A percentile compares a stretch with the other conserved stretches of the same genome.
phyloP scores from a whole-genome alignment of 2,797 vertebrate species.

The Pygocentrus nattereri region DNA sequence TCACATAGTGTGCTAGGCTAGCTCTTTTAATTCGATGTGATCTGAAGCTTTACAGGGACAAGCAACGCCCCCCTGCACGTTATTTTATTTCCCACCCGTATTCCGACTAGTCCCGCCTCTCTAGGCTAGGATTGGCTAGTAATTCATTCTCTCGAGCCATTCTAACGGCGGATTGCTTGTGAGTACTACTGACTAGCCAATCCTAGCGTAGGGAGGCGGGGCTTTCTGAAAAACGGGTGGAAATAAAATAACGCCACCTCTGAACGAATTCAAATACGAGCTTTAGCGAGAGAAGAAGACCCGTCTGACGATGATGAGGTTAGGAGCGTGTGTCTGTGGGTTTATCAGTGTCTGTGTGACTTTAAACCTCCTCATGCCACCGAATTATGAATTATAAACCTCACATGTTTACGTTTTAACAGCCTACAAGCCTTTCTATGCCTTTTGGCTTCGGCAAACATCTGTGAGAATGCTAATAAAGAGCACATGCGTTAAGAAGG shows the following conservation, averaged over 20 bases:
- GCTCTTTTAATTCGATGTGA: not conserved
- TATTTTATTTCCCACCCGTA: not conserved
- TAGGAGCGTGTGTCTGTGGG: not conserved
- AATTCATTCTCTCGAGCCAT: not conserved
- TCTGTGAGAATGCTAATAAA: not conserved
- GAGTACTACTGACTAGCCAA: not conserved
- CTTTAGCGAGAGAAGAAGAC: not conserved
- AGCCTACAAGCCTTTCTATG: not conserved
- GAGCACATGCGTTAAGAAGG: no score
- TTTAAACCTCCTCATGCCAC: not conserved
- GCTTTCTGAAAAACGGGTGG: not conserved
- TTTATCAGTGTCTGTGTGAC: not conserved
- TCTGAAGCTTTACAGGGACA: not conserved
- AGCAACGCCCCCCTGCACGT: conserved; percentile 44
- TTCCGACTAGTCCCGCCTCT: not conserved
- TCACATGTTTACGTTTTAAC: not conserved
- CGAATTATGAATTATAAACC: not conserved
- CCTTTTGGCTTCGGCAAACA: not conserved
- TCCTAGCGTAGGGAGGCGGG: not conserved
- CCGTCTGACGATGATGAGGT: not conserved
- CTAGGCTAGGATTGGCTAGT: not conserved
- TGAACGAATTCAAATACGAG: not conserved
- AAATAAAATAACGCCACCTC: not conserved
- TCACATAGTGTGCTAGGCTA: not conserved
- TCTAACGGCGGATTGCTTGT: not conserved